These are phyloP conservation scores for Pseudocheirus occidentalis DNA, from an alignment of 2,797 vertebrate genomes.

Conservation along the genomic window DNA sequence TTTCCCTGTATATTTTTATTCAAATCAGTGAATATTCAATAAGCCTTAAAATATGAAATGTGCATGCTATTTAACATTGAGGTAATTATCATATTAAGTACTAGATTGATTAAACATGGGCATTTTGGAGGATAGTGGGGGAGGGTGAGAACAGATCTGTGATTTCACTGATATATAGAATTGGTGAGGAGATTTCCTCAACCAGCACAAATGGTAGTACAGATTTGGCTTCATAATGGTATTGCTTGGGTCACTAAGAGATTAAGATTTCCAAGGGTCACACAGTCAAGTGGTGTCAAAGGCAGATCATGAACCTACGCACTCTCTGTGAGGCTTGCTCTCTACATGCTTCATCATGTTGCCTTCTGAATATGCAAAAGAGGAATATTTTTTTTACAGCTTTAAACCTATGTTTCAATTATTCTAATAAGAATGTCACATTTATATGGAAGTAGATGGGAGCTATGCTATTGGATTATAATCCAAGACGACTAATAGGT, in stretches of 20 bases:
- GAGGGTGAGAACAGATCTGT: not conserved
- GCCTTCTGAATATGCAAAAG: not conserved
- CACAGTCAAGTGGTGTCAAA: not conserved
- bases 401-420: not conserved
- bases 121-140: not conserved
- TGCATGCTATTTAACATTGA: not conserved
- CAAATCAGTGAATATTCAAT: constrained; percentile 18
- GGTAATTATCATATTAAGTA: not conserved
- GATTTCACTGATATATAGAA: not conserved
- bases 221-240: not conserved
- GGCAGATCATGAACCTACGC: not conserved
- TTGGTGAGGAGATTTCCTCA: not conserved
- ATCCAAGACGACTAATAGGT: not conserved
- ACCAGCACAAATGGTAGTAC: not conserved
- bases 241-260: not conserved
- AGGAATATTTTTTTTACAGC: not conserved
- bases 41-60: constrained; percentile 28
- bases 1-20: not conserved
- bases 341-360: not conserved
- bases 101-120: not conserved
- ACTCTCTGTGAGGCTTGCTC: not conserved
- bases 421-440: constrained; percentile 25
- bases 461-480: not conserved
- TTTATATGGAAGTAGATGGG: not conserved
- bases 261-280: not conserved